phyloP scores from a whole-genome alignment of 1,140 invertebrate genomes.

The Asobara japonica region DNA sequence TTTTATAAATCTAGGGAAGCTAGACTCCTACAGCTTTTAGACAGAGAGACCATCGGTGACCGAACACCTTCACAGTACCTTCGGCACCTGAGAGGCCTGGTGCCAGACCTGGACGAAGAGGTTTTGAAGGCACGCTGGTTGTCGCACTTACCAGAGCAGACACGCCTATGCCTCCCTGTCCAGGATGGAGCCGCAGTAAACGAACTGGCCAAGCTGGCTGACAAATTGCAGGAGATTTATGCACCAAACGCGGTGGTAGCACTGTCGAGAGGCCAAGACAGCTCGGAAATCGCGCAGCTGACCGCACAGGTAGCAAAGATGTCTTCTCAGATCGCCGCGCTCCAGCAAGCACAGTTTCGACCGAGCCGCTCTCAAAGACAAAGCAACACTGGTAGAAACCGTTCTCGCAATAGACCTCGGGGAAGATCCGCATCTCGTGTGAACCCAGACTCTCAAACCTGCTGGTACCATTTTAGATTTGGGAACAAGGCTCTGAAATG shows the following conservation, averaged over 20 bases:
- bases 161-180: not conserved
- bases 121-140: not conserved
- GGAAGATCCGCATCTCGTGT: too few species aligned
- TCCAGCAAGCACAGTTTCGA: not conserved
- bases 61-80: slow-evolving; percentile 9
- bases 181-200: not conserved
- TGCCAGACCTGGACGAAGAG: not conserved
- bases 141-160: slow-evolving; percentile 6
- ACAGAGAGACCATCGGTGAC: not conserved
- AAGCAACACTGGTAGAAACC: not conserved
- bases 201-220: not conserved
- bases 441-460: not conserved
- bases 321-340: not conserved
- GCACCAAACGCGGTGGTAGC: not conserved
- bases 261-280: not conserved
- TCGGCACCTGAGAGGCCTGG: not conserved
- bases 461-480: slow-evolving; percentile 35
- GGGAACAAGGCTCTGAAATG: slow-evolving; percentile 17
- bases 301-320: not conserved
- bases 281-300: not conserved
- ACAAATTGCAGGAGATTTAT: not conserved
- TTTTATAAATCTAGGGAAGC: not conserved
- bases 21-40: not conserved
- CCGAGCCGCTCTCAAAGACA: not conserved
- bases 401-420: not conserved